A percentile compares a stretch with the other conserved stretches of the same genome.
These are phyloP conservation scores for Tachyglossus aculeatus DNA, from an alignment of 2,797 vertebrate genomes.

Conservation along the genomic window DNA sequence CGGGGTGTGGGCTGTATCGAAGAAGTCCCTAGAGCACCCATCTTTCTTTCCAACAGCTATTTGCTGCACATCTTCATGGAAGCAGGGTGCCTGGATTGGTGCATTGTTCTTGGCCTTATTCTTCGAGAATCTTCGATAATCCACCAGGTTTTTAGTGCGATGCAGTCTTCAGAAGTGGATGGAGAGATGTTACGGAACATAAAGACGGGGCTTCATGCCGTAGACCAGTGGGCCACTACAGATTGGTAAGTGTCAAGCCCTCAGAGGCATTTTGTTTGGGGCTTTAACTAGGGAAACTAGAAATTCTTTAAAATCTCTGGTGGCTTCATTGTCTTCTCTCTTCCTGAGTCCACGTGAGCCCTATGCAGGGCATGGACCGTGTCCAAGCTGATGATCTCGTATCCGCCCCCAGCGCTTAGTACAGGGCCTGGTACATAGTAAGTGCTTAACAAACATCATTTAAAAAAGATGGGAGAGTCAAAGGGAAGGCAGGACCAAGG, in stretches of 20 bases:
- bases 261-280: neutral
- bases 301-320: no score
- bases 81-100: slow-evolving; percentile 98
- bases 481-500: no score
- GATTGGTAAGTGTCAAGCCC: slow-evolving; percentile 84
- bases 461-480: no score
- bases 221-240: slow-evolving; percentile 89
- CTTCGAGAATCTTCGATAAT: slow-evolving; percentile 89
- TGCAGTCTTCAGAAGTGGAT: slow-evolving; percentile 88
- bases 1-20: neutral
- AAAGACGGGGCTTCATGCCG: slow-evolving; percentile 83
- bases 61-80: slow-evolving; percentile 97
- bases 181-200: slow-evolving; percentile 88
- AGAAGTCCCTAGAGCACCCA: neutral
- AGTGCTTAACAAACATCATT: no score
- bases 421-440: no score
- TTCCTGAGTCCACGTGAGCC: no score
- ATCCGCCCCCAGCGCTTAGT: no score
- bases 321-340: neutral
- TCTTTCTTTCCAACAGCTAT: slow-evolving; percentile 78
- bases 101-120: slow-evolving; percentile 91
- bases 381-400: no score
- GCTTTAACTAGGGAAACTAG: no score
- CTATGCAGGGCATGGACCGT: no score
- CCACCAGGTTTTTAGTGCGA: slow-evolving; percentile 87